phyloP scores from a whole-genome alignment of 1,140 invertebrate genomes.

The Subanguina moxae region DNA sequence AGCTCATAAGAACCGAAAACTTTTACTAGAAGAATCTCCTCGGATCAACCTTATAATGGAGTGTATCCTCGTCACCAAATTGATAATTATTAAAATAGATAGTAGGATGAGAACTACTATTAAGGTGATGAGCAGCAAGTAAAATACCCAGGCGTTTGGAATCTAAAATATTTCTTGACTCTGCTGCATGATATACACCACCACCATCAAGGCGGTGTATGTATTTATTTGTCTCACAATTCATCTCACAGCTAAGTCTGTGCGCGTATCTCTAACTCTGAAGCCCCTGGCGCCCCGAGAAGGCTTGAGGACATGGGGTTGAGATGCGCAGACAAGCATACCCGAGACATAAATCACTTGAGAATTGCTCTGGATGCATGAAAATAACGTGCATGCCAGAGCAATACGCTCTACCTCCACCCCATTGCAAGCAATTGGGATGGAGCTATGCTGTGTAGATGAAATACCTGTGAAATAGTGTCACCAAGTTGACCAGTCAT shows the following conservation, averaged over 20 bases:
- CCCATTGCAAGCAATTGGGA: neutral
- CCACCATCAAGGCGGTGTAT: too few relatives aligned
- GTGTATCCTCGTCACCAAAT: slow-evolving; percentile 1
- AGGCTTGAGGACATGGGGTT: too few relatives aligned
- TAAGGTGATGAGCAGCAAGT: neutral
- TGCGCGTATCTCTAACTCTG: too few relatives aligned
- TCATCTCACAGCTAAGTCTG: too few relatives aligned
- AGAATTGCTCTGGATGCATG: too few relatives aligned
- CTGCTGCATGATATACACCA: too few relatives aligned
- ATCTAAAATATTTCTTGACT: slow-evolving; percentile 6
- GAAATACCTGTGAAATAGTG: slow-evolving; percentile 5
- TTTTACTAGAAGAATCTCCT: slow-evolving; percentile 7
- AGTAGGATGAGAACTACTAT: slow-evolving; percentile 6
- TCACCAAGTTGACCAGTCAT: slow-evolving; percentile 15
- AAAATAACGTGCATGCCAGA: neutral
- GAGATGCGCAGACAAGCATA: too few relatives aligned
- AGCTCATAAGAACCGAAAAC: too few relatives aligned
- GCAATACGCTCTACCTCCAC: neutral
- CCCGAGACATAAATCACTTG: too few relatives aligned
- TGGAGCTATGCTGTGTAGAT: neutral
- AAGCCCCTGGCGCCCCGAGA: too few relatives aligned
- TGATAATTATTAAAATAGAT: slow-evolving; percentile 7
- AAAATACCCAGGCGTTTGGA: slow-evolving; percentile 14
- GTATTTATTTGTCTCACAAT: too few relatives aligned
- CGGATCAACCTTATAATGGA: neutral